Conservation (phyloP, 1,140 invertebrate species). For the Scaptomyza pallida region DNA sequence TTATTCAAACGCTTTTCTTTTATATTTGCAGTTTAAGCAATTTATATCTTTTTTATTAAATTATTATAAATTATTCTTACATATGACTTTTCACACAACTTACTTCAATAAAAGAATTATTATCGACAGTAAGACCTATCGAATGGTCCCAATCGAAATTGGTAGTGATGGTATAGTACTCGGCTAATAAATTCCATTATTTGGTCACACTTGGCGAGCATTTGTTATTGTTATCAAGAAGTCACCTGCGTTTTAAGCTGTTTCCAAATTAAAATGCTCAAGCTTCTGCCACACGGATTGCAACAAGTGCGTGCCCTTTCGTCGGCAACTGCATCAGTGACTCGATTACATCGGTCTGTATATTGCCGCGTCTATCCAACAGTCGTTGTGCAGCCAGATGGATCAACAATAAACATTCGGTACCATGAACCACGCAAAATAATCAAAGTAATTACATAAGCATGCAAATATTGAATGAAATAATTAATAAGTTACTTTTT, state of each 20-base stretch:
- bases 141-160: constrained; percentile 7
- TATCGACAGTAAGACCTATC: constrained; percentile 20
- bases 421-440: constrained; percentile 93
- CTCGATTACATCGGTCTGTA: constrained; percentile 88
- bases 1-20: background rate
- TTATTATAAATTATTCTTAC: constrained; percentile 23
- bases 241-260: constrained; percentile 6
- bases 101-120: constrained; percentile 31
- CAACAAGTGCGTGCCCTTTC: constrained; percentile 67
- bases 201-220: constrained; percentile 23
- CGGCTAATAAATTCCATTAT: background rate
- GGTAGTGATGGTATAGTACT: background rate
- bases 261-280: constrained; percentile 48
- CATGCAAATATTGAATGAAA: background rate
- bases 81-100: constrained; percentile 42
- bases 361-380: constrained; percentile 91
- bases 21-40: background rate
- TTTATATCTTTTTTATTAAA: constrained; percentile 6
- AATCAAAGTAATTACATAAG: constrained; percentile 87
- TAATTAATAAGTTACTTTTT: constrained; percentile 53
- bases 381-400: constrained; percentile 91
- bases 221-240: background rate
- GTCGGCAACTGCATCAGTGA: constrained; percentile 86
- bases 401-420: constrained; percentile 91
- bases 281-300: constrained; percentile 41